Evolutionary conservation across 2,113 vertebrate genomes (phyloP).

Genomic region (Hystrix cristata): DNA sequence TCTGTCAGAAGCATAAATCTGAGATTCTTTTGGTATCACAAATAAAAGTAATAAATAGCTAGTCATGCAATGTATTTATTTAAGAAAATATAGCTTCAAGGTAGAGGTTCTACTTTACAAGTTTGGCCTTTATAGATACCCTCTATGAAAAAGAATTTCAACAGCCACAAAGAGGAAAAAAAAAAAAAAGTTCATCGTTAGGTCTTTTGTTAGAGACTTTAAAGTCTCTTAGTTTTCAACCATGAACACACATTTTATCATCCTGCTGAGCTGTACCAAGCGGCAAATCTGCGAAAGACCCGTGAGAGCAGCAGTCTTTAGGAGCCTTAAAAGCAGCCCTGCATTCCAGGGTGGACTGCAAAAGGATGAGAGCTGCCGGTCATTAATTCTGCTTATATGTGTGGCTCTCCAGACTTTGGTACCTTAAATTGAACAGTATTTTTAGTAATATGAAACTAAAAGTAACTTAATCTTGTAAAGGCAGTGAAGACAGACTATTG

Average conservation of each 20-base stretch:
- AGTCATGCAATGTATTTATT: background rate
- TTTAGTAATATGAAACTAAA: slow-evolving; percentile 67
- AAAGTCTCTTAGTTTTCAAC: slow-evolving; percentile 19
- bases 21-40: background rate
- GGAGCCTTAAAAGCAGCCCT: background rate
- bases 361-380: background rate
- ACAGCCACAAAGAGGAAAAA: background rate
- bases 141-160: slow-evolving; percentile 27
- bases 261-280: slow-evolving; percentile 69
- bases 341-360: background rate
- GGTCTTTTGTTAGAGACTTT: slow-evolving; percentile 53
- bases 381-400: slow-evolving; percentile 57
- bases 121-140: background rate
- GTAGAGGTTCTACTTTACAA: background rate
- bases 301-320: background rate
- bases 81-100: background rate
- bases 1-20: background rate
- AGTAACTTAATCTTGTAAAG: slow-evolving; percentile 64
- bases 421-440: slow-evolving; percentile 43
- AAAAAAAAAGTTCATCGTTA: background rate
- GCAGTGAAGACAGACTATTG: slow-evolving; percentile 56
- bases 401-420: slow-evolving; percentile 8
- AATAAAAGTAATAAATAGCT: background rate
- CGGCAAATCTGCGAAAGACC: background rate
- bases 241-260: slow-evolving; percentile 46